phyloP scores from a whole-genome alignment of 1,140 invertebrate genomes.

The Halyomorpha halys region DNA sequence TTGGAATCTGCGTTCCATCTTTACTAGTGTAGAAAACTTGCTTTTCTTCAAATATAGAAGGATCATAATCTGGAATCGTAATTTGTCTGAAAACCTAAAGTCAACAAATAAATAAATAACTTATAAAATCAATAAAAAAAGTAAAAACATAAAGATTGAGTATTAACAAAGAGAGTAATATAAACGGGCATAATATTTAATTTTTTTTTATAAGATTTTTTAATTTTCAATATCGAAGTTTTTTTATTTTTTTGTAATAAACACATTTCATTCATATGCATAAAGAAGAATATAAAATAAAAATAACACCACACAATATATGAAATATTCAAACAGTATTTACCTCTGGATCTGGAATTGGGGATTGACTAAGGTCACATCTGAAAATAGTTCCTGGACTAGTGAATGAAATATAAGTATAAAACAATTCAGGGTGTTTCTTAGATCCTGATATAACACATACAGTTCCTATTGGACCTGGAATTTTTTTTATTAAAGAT shows the following conservation, averaged over 20 bases:
- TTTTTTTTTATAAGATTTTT: too few species aligned
- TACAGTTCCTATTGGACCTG: conserved; percentile 78
- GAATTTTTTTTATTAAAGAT: conserved; percentile 56
- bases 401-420: conserved; percentile 86
- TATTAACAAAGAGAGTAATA: too few species aligned
- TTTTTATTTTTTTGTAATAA: too few species aligned
- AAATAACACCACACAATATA: too few species aligned
- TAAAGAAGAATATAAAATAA: too few species aligned
- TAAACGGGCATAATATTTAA: too few species aligned
- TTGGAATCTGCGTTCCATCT: conserved; percentile 91
- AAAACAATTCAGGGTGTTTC: conserved; percentile 83
- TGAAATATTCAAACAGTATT: too few species aligned
- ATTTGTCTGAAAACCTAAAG: conserved; percentile 69
- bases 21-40: conserved; percentile 83
- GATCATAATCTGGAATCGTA: conserved; percentile 73
- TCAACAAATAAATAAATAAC: conserved; percentile 16
- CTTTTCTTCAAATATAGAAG: conserved; percentile 53
- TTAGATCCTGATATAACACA: conserved; percentile 74
- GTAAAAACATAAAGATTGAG: background rate
- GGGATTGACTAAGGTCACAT: conserved; percentile 60
- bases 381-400: conserved; percentile 83
- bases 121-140: background rate
- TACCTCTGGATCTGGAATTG: conserved; percentile 52
- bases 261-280: too few species aligned
- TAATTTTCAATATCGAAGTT: too few species aligned